Evolutionary conservation across 2,888 invertebrate species (phyloP), one percentile per base, ranked within the genome.

Genomic region (Morpho deidamia): DNA sequence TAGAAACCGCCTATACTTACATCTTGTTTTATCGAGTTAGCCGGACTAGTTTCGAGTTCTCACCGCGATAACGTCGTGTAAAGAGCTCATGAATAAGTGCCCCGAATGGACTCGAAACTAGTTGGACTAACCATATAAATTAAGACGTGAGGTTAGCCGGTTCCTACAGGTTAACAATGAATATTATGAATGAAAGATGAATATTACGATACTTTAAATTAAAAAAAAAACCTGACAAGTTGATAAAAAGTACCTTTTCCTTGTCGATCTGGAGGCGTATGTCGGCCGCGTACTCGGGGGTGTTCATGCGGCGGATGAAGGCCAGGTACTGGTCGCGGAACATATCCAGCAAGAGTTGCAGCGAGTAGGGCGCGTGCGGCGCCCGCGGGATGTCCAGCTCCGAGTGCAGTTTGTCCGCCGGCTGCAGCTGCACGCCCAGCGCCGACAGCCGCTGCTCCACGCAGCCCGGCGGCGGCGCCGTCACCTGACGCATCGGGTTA

Each of bases 361-460:
- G 88, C 12, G 95, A 95, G 78, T 96, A 96, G 1, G 97, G 97
- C 50, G 96, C 94, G 66, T 93, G 91, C 39, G 96, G 95, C 59
- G 94, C 92, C 59, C 92, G 90, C 46, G 96, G 96, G 79, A 96
- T 95, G 67, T 95, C 94, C 66, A 97, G 86, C 84, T 97, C 97
- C 52, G 94, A 93, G 78, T 97, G 97, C 58, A 95, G 91, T 12
- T 83, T 78, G 44, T 90, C 87, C 23, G 91, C 81, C 56, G 93
- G 91, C 72, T 93, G 93, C 72, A 93, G 90, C 68, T 91, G 91
- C 51, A 93, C 91, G 41, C 95, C 93, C 50, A 97, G 87, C 43
- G 95, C 93, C 4, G 96, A 96, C 56, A 97, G 86, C 65, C 97
- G 96, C 77, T 97, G 97, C 81, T 96, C 97, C 55, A 97, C 95